Evolutionary conservation across 1,140 invertebrate species (phyloP).

Genomic region (Bombus turneri): DNA sequence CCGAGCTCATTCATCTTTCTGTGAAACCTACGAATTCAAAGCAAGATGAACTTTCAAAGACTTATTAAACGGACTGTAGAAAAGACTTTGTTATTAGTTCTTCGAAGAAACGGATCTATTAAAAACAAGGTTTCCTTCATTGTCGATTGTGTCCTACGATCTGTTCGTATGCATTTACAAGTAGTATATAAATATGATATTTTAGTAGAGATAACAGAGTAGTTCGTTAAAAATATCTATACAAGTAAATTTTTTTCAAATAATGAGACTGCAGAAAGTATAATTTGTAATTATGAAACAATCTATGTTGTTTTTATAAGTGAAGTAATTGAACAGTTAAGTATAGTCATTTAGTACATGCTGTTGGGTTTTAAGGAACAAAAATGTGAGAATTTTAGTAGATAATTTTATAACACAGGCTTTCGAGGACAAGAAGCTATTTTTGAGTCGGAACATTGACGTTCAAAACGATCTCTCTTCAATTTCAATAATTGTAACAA

Average conservation of each 20-base stretch:
- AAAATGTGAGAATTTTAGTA: too few species aligned
- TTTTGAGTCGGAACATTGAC: too few species aligned
- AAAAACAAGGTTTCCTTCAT: background rate
- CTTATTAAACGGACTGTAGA: conserved; percentile 5
- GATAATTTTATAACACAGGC: too few species aligned
- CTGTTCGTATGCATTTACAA: background rate
- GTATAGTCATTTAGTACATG: too few species aligned
- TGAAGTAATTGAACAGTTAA: background rate
- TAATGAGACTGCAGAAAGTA: background rate
- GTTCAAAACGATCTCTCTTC: too few species aligned
- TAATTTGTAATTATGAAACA: background rate
- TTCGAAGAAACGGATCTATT: background rate
- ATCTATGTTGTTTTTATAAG: background rate
- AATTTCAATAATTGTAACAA: too few species aligned
- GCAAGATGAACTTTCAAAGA: conserved; percentile 5
- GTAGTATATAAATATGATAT: background rate
- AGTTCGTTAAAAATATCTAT: background rate
- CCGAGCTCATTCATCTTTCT: background rate
- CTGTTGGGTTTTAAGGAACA: too few species aligned
- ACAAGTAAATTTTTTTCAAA: background rate
- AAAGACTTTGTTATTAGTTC: conserved; percentile 4
- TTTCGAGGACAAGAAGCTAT: too few species aligned
- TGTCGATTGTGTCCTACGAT: background rate
- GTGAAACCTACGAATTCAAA: conserved; percentile 1
- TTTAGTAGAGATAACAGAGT: background rate